Percentiles rank a stretch among this genome's conserved stretches.
Conservation (phyloP, 1,140 invertebrate genomes). For the Pseudomyrmex dendroicus region DNA sequence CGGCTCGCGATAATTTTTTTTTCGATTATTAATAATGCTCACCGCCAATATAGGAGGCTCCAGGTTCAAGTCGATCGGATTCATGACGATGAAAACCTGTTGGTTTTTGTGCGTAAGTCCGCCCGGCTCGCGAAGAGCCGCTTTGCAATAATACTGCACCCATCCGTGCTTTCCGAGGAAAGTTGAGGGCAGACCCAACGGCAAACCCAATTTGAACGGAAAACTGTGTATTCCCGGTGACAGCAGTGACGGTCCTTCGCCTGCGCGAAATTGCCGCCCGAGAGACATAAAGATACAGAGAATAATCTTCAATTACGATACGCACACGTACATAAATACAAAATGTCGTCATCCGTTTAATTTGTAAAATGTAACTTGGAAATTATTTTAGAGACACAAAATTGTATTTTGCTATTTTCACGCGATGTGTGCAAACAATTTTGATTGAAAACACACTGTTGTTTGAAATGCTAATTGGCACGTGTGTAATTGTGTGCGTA, state of each 20-base stretch:
- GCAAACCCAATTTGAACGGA: slow-evolving; percentile 96
- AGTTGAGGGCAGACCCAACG: slow-evolving; percentile 95
- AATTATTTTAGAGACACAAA: too few species aligned
- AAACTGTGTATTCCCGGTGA: slow-evolving; percentile 98
- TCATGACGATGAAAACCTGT: slow-evolving; percentile 98
- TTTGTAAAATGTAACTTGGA: too few species aligned
- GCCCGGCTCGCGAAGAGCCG: slow-evolving; percentile 94
- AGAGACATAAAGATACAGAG: neutral
- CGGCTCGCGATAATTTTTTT: neutral
- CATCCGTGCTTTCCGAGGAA: slow-evolving; percentile 97
- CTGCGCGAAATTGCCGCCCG: slow-evolving; percentile 79
- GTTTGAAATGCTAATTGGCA: neutral
- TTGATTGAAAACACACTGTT: too few species aligned
- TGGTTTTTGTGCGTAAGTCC: slow-evolving; percentile 97
- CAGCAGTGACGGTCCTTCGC: slow-evolving; percentile 92
- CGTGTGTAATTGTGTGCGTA: neutral
- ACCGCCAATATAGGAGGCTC: slow-evolving; percentile 95
- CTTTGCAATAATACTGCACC: slow-evolving; percentile 98
- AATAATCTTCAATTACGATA: too few species aligned
- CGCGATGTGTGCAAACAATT: too few species aligned
- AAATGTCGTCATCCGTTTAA: too few species aligned
- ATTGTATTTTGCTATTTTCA: too few species aligned
- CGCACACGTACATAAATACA: too few species aligned
- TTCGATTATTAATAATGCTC: slow-evolving; percentile 79
- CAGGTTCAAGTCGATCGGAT: slow-evolving; percentile 96